Evolutionary conservation across 2,888 invertebrate genomes (phyloP).

Genomic region (Clivina fossor): DNA sequence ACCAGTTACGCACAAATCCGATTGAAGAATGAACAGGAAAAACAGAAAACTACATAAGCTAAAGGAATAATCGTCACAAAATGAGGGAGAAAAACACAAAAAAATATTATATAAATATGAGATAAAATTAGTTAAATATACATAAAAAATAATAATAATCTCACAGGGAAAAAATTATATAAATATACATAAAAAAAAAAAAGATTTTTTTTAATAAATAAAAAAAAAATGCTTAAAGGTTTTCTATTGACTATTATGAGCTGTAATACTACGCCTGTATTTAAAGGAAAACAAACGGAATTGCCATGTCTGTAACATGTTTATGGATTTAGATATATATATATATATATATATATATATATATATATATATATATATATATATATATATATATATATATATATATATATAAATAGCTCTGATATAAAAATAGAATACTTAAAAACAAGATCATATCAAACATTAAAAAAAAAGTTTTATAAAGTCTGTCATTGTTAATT

Average conservation of each 20-base stretch:
- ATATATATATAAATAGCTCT: too few relatives aligned
- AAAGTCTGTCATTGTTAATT: background rate
- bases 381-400: background rate
- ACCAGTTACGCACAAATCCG: constrained; percentile 68
- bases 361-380: background rate
- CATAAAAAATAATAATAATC: constrained; percentile 15
- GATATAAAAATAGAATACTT: background rate
- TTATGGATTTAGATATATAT: too few relatives aligned
- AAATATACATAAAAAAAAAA: background rate
- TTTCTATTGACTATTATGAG: background rate
- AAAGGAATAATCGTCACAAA: too few relatives aligned
- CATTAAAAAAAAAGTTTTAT: constrained; percentile 3
- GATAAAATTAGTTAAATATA: background rate
- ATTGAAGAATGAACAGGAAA: constrained; percentile 51
- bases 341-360: too few relatives aligned
- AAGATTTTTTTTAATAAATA: background rate
- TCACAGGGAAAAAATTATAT: constrained; percentile 11
- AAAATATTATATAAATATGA: constrained; percentile 20
- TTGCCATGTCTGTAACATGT: too few relatives aligned
- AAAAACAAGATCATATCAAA: background rate
- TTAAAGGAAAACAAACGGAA: too few relatives aligned
- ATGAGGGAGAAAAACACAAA: constrained; percentile 17
- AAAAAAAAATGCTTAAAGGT: background rate
- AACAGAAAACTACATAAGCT: too few relatives aligned
- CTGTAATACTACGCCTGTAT: background rate